Conservation (phyloP, 2,113 vertebrate species). For the Sciurus niger region DNA sequence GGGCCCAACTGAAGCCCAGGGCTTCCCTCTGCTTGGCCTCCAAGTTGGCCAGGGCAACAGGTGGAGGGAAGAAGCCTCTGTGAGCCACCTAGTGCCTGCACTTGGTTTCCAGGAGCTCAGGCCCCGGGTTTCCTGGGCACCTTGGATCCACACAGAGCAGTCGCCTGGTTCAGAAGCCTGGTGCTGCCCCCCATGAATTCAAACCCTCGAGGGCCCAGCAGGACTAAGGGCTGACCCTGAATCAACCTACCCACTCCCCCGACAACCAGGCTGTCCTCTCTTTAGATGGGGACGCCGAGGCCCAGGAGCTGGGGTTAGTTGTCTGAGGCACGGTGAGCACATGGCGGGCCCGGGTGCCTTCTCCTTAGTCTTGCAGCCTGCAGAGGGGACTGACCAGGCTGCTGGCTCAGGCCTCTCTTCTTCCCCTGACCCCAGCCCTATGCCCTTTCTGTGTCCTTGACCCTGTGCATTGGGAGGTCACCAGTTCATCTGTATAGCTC, state of each 20-base stretch:
- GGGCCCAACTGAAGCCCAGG: neutral
- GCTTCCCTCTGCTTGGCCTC: neutral
- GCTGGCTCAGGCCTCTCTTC: rapidly evolving
- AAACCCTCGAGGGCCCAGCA: too few relatives aligned
- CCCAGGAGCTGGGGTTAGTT: neutral
- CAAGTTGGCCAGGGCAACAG: neutral
- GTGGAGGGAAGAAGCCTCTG: too few relatives aligned
- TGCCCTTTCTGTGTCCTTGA: constrained; percentile 84
- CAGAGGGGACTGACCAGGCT: too few relatives aligned
- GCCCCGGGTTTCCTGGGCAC: too few relatives aligned
- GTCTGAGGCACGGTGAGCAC: rapidly evolving
- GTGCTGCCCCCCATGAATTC: too few relatives aligned
- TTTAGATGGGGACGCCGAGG: constrained; percentile 38
- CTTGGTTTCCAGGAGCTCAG: too few relatives aligned
- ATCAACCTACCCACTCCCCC: too few relatives aligned
- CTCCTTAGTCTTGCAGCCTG: neutral
- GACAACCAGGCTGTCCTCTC: neutral
- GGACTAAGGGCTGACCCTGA: rapidly evolving
- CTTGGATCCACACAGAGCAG: too few relatives aligned
- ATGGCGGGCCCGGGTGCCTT: neutral
- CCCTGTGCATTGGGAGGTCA: constrained; percentile 79
- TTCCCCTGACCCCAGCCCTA: neutral
- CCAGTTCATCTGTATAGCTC: constrained; percentile 82
- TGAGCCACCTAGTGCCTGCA: too few relatives aligned
- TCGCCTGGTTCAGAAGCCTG: too few relatives aligned